Conservation (phyloP, 1,140 invertebrate genomes). For the Stegodyphus mimosarum region DNA sequence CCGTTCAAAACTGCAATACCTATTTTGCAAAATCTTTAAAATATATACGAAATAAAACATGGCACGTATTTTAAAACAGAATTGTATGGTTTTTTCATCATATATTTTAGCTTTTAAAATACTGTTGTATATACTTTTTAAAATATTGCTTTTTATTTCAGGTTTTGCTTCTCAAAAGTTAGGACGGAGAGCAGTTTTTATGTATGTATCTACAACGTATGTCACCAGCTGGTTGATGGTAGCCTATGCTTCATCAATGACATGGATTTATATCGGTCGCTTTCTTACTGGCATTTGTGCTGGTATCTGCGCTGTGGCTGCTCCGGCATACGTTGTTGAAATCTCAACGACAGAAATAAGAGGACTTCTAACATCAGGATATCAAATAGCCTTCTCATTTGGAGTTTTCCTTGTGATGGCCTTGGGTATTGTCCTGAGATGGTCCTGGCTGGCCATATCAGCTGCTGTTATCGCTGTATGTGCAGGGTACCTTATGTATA, state of each 20-base stretch:
- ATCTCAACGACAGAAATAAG: constrained; percentile 85
- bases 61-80: too few relatives aligned
- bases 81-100: too few relatives aligned
- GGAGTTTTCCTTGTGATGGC: constrained; percentile 82
- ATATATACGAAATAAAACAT: too few relatives aligned
- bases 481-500: constrained; percentile 68
- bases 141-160: not conserved
- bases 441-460: constrained; percentile 77
- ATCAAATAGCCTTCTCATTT: constrained; percentile 80
- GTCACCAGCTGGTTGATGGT: constrained; percentile 81
- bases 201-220: constrained; percentile 78
- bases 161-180: constrained; percentile 79
- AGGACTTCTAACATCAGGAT: constrained; percentile 82
- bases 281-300: constrained; percentile 75
- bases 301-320: constrained; percentile 73
- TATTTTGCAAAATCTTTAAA: too few relatives aligned
- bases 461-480: constrained; percentile 75
- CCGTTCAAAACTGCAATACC: too few relatives aligned
- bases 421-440: constrained; percentile 79
- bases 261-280: constrained; percentile 74
- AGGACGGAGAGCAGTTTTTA: constrained; percentile 80
- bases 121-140: constrained; percentile 4
- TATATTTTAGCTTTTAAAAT: not conserved
- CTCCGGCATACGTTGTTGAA: constrained; percentile 87
- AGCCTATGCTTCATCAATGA: constrained; percentile 74